Conservation (phyloP, 1,140 invertebrate species). For the Paramacrobiotus metropolitanus region DNA sequence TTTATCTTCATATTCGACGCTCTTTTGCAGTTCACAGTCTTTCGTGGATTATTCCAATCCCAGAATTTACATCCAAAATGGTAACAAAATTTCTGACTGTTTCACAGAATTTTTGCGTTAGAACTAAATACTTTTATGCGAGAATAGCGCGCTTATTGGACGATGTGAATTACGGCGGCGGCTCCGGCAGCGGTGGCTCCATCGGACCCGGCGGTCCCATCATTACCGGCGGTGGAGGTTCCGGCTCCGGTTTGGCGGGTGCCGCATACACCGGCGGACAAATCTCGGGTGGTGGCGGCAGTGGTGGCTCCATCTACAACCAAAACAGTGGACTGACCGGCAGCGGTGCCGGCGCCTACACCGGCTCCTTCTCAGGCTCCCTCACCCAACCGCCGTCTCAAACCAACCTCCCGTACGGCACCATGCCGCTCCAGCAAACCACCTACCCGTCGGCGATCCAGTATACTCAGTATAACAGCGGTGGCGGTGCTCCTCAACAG, state of each 20-base stretch:
- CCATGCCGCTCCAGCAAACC: not conserved
- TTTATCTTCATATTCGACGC: too few relatives aligned
- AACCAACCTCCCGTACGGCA: not conserved
- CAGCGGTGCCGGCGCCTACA: not conserved
- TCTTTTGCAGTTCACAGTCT: not conserved
- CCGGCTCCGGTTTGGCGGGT: not conserved
- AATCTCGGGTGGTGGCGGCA: not conserved
- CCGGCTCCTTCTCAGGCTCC: not conserved
- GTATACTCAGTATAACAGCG: not conserved
- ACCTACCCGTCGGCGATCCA: not conserved
- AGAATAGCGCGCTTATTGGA: not conserved
- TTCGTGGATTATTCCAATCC: constrained; percentile 3
- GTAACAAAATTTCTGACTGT: not conserved
- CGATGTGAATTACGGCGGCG: not conserved
- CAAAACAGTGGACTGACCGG: not conserved
- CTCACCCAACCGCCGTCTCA: not conserved
- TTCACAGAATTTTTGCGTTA: not conserved
- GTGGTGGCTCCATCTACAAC: not conserved
- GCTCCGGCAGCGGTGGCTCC: not conserved
- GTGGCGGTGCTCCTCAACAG: not conserved
- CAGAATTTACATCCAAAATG: constrained; percentile 2
- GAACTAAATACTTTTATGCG: not conserved
- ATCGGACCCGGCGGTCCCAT: not conserved
- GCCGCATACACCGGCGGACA: not conserved
- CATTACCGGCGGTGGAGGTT: not conserved